Base-by-base conservation (phyloP, 2,797 vertebrate species). In the Halcyon smyrnensis region DNA sequence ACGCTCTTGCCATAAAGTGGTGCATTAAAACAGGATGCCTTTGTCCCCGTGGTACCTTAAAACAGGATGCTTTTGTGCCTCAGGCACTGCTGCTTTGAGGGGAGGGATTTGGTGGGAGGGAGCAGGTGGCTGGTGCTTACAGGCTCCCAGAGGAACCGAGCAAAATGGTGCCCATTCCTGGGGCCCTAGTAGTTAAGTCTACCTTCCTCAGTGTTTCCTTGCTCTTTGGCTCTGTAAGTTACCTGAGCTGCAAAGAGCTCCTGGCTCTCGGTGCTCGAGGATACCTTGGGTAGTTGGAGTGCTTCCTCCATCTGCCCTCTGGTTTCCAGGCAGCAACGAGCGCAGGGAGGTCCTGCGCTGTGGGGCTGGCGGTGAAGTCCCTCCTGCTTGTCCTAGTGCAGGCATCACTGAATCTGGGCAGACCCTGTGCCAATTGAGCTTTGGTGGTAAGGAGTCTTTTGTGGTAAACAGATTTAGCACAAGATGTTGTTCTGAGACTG, bases 31-130 rank as follows among this genome's bases (percentile, higher is more conserved):
- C 87, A 97, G 93, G 48, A 13, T 46, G 75, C 39, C 84, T 95
- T 96, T 95, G 96, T 96, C 63, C 1, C 0, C 34, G 63, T 28
- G 10, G 14, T 67, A 11, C 2, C 1, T 53, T 89, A 27, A 74
- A 70, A 96, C 84, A 96, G 93, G 45, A 11, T 48, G 71, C 41
- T 78, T 95, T 94, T 95, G 96, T 96, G 63, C 1, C 73, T 75
- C 39, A 69, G 62, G 43, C 8, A 2, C 24, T 0, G 8, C 43
- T 0, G 0, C 43, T 85, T 74, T 36, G 16, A 10, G 18, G 8
- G 7, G 51, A 28, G 34, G 51, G 16, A 48, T 18, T 13, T 60
- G 87, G 25, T 0, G 0, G n/a, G 62, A 51, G 32, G 56, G 25
- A 70, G 56, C 0, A 2, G 34, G 63, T 64, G 37, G 7, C 71